phyloP scores from a whole-genome alignment of 2,888 invertebrate species.

The Acleris holmiana region DNA sequence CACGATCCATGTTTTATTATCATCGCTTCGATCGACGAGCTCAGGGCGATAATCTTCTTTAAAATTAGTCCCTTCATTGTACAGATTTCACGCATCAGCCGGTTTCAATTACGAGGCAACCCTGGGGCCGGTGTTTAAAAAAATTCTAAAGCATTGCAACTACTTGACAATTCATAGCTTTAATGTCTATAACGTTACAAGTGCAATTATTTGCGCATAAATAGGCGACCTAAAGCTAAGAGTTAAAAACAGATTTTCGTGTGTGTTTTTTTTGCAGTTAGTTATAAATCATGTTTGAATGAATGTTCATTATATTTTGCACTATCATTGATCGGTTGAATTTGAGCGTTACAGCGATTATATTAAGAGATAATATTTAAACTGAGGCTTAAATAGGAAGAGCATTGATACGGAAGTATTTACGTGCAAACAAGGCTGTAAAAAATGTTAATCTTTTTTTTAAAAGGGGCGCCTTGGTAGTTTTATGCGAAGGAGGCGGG shows the following conservation, averaged over 20 bases:
- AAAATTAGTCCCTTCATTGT: constrained; percentile 56
- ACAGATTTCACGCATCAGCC: constrained; percentile 60
- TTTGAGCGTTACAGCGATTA: background rate
- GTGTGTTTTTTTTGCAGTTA: no score
- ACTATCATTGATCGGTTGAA: background rate
- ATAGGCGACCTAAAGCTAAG: no score
- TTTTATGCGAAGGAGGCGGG: no score
- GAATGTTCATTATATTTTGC: no score
- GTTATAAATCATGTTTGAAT: no score
- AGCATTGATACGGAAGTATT: constrained; percentile 15
- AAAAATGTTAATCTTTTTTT: background rate
- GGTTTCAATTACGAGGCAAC: constrained; percentile 54
- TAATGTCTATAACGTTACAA: no score
- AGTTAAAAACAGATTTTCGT: no score
- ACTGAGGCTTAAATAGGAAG: background rate
- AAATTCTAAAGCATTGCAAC: constrained; percentile 39
- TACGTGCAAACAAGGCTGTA: constrained; percentile 4
- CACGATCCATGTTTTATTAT: constrained; percentile 42
- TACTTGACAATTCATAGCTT: constrained; percentile 32
- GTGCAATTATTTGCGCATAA: no score
- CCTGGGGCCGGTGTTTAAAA: constrained; percentile 43
- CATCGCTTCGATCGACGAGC: constrained; percentile 49
- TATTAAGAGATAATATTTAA: background rate
- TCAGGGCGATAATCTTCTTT: constrained; percentile 49
- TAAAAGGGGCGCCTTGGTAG: background rate